Conservation (phyloP, 1,140 invertebrate species). For the Drosophila obscura region DNA sequence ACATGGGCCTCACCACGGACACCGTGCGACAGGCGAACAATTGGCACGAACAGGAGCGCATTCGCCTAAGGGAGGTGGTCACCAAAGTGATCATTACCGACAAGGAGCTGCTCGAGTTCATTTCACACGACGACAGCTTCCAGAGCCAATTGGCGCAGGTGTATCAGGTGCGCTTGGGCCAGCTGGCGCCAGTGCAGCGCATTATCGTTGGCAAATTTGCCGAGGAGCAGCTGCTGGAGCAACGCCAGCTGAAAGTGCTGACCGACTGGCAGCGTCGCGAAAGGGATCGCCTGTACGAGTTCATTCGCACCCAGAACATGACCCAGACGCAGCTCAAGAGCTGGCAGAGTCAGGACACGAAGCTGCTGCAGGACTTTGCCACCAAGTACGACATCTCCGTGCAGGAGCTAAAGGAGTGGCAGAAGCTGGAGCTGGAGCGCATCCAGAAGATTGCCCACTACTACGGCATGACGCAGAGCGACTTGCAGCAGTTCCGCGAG, state of each 20-base stretch:
- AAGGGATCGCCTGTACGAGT: constrained; percentile 76
- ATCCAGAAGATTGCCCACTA: constrained; percentile 63
- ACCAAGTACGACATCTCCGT: constrained; percentile 55
- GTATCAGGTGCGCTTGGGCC: constrained; percentile 51
- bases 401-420: constrained; percentile 72
- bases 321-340: constrained; percentile 56
- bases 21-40: constrained; percentile 26
- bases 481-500: constrained; percentile 75
- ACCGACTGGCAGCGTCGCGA: constrained; percentile 71
- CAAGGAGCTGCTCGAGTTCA: constrained; percentile 65
- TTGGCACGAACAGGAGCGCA: constrained; percentile 67
- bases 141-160: constrained; percentile 59
- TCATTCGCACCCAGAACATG: constrained; percentile 76
- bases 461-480: constrained; percentile 63
- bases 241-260: constrained; percentile 53
- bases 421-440: constrained; percentile 66
- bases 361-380: constrained; percentile 52
- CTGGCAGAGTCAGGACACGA: constrained; percentile 72
- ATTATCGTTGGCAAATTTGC: constrained; percentile 51
- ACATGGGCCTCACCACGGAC: constrained; percentile 59
- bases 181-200: constrained; percentile 68
- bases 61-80: constrained; percentile 61
- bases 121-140: constrained; percentile 55
- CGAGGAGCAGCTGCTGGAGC: constrained; percentile 56
- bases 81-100: constrained; percentile 60